Conservation (phyloP, 2,888 invertebrate species). For the Meliscaeva auricollis region DNA sequence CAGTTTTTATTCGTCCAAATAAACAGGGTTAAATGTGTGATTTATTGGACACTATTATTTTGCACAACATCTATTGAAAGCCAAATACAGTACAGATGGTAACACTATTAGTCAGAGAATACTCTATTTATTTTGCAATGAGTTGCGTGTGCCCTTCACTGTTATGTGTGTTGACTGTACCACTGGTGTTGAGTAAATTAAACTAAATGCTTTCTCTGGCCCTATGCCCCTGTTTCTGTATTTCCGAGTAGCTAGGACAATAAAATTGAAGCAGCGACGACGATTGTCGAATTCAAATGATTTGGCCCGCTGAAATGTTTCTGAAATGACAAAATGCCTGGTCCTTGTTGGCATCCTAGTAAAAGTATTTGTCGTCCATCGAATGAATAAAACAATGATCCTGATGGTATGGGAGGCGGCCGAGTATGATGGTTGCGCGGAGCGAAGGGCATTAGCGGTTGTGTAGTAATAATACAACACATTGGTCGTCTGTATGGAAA, state of each 20-base stretch:
- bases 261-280: slow-evolving; percentile 71
- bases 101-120: slow-evolving; percentile 20
- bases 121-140: slow-evolving; percentile 41
- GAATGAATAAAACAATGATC: slow-evolving; percentile 68
- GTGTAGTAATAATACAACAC: neutral
- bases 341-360: slow-evolving; percentile 61
- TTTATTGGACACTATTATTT: too few species aligned
- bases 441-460: neutral
- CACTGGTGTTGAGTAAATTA: slow-evolving; percentile 69
- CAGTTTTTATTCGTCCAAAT: too few species aligned
- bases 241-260: slow-evolving; percentile 42
- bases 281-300: slow-evolving; percentile 76
- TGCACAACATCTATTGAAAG: too few species aligned
- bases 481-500: slow-evolving; percentile 11
- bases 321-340: slow-evolving; percentile 72
- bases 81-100: neutral
- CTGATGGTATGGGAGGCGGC: slow-evolving; percentile 51
- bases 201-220: slow-evolving; percentile 67
- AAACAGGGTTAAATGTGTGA: too few species aligned
- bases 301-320: slow-evolving; percentile 64
- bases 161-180: slow-evolving; percentile 42
- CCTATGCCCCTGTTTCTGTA: slow-evolving; percentile 26
- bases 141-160: slow-evolving; percentile 60
- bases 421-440: neutral
- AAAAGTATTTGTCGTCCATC: slow-evolving; percentile 49